These are phyloP conservation scores for Echinometra lucunter DNA, from an alignment of 53 echinoderm and acorn worm species.

Conservation along the genomic window DNA sequence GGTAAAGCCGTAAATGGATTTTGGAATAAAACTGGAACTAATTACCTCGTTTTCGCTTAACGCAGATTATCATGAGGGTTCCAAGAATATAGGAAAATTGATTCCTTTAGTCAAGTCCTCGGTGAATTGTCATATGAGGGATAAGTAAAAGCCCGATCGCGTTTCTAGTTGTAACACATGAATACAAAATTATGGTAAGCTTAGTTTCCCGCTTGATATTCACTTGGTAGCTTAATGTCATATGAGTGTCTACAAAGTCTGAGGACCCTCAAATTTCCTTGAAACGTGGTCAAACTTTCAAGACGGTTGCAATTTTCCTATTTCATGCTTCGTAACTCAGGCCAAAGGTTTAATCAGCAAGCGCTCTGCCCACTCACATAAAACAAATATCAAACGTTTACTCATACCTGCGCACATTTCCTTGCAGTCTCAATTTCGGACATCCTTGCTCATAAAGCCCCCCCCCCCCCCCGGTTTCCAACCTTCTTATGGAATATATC, in stretches of 20 bases:
- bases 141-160: neutral
- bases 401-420: neutral
- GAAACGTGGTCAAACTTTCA: neutral
- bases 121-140: neutral
- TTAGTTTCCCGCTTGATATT: too few species aligned
- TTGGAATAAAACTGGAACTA: neutral
- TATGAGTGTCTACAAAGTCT: neutral
- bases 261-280: neutral
- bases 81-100: neutral
- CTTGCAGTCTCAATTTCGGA: neutral
- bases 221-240: too few species aligned
- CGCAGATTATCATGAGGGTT: too few species aligned
- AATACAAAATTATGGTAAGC: neutral
- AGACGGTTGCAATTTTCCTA: neutral
- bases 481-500: neutral
- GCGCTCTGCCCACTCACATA: slow-evolving; percentile 38
- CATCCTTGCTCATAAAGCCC: neutral
- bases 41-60: neutral
- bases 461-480: neutral
- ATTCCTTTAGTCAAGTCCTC: neutral
- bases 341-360: neutral
- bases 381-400: slow-evolving; percentile 28
- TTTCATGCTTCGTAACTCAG: neutral
- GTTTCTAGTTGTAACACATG: neutral
- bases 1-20: slow-evolving; percentile 15